Evolutionary conservation across 1,140 invertebrate genomes (phyloP), one percentile per base, ranked within the genome.

Genomic region (Stegodyphus dumicola): DNA sequence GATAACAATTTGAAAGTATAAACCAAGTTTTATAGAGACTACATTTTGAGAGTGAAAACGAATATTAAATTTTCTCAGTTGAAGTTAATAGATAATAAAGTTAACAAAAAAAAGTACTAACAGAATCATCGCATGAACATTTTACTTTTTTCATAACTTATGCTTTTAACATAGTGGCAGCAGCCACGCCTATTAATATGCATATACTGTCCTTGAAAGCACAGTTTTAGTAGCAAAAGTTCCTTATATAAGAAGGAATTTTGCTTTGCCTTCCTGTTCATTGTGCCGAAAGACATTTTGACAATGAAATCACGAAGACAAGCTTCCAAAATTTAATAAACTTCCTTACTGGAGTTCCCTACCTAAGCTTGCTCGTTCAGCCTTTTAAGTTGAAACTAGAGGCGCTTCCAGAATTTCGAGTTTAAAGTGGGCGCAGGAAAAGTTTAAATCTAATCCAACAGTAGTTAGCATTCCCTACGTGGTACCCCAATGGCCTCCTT

Each of bases 231-330:
- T 11, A 60, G 15, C 56, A 78, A 78, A 69, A 78, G 51, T 18
- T 53, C 77, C 51, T 69, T 49, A 69, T 67, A 33, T 7, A 69
- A 78, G 48, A 66, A 65, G 64, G 69, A 69, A 67, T 78, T 67
- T 33, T 33, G 33, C 33, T 33, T 33, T 33, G 33, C 33, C 33
- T 33, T 33, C 48, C 77, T 10, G 51, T 78, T 78, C 77, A 78
- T 64, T 7, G 75, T 48, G 49, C 13, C 49, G 76, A 79, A 67
- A 81, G 79, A 81, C 79, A 81, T 73, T 81, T 81, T 81, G 79
- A 85, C 81, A 85, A 85, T 85, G 81, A 85, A 85, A 85, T 85
- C 81, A 77, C 74, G 81, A 85, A 85, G 74, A 77, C 81, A 85
- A 85, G 81, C 81, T 85, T 85, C 81, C 53, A 52, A 77, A 85